These are phyloP conservation scores for Melanocharis versteri DNA, from an alignment of 2,113 vertebrate species.

Conservation along the genomic window DNA sequence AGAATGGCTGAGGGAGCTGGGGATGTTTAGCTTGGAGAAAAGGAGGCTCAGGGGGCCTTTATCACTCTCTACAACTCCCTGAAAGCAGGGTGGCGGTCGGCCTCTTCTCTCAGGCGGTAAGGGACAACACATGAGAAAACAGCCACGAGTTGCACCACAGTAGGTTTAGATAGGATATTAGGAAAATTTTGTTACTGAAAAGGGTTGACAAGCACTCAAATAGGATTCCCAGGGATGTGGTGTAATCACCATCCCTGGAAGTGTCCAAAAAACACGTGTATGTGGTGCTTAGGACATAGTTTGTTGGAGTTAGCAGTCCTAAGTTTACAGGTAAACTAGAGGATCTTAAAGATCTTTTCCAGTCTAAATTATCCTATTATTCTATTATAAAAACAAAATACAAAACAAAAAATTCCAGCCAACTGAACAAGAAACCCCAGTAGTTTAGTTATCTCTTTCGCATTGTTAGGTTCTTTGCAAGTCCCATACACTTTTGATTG, in stretches of 20 bases:
- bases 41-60: not conserved
- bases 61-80: accelerated
- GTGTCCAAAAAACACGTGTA: accelerated
- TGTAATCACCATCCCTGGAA: not conserved
- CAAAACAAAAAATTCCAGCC: not conserved
- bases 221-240: not conserved
- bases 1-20: accelerated
- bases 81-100: accelerated
- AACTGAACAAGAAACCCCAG: accelerated
- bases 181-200: not conserved
- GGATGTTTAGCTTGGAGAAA: not conserved
- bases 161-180: not conserved
- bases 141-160: no score
- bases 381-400: not conserved
- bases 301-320: not conserved
- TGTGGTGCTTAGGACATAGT: not conserved
- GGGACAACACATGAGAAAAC: not conserved
- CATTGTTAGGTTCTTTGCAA: not conserved
- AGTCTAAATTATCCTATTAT: not conserved
- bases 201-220: not conserved
- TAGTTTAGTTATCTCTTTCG: not conserved
- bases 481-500: not conserved
- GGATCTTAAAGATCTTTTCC: not conserved
- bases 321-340: not conserved
- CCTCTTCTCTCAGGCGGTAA: not conserved